Evolutionary conservation across 1,140 invertebrate species (phyloP).

Genomic region (Steinernema khuongi): DNA sequence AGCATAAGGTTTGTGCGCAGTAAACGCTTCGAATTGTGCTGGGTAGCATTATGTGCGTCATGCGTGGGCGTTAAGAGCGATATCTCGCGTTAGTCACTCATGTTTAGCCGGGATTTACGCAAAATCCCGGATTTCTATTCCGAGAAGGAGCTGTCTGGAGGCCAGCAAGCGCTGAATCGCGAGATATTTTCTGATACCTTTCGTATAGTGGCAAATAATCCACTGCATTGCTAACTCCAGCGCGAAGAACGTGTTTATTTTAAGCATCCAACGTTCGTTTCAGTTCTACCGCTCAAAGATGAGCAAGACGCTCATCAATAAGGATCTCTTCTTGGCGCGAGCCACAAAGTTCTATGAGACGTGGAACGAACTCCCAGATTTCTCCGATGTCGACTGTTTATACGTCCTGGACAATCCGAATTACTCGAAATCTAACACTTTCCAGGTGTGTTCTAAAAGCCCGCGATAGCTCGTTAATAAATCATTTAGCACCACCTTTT

Average conservation of each 20-base stretch:
- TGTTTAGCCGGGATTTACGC: too few relatives aligned
- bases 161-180: too few relatives aligned
- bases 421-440: conserved; percentile 49
- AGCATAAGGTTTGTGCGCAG: too few relatives aligned
- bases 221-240: not conserved
- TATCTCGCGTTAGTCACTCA: too few relatives aligned
- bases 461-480: not conserved
- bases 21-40: too few relatives aligned
- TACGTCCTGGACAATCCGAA: conserved; percentile 8
- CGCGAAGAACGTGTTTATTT: not conserved
- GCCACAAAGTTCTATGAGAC: conserved; percentile 27
- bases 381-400: conserved; percentile 15
- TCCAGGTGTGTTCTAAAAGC: conserved; percentile 38
- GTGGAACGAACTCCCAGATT: conserved; percentile 19
- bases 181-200: too few relatives aligned
- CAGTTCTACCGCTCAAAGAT: not conserved
- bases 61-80: too few relatives aligned
- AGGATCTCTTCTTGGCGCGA: conserved; percentile 26
- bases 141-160: too few relatives aligned
- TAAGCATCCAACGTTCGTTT: not conserved
- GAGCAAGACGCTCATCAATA: conserved; percentile 20
- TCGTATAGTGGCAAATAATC: too few relatives aligned
- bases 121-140: too few relatives aligned
- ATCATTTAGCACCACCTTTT: conserved; percentile 80
- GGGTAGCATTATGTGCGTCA: too few relatives aligned